phyloP scores from a whole-genome alignment of 2,888 invertebrate species.

The Nomada fucata region DNA sequence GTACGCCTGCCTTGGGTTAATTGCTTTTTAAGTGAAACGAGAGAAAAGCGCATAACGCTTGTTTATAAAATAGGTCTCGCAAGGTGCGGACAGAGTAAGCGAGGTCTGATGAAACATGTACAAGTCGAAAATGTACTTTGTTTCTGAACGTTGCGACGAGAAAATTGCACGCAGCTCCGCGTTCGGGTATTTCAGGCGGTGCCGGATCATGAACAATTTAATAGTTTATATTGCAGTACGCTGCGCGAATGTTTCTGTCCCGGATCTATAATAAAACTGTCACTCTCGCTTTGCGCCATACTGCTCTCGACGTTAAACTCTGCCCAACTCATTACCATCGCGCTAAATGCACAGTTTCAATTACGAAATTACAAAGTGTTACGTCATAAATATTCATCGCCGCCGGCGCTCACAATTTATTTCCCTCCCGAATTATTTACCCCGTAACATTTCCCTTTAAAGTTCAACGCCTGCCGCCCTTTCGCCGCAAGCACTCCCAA shows the following conservation, averaged over 20 bases:
- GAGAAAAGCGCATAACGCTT: not conserved
- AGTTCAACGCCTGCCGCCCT: not conserved
- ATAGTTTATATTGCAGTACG: not conserved
- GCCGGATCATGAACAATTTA: not conserved
- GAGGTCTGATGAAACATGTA: not conserved
- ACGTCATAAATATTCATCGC: not conserved
- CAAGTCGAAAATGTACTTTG: not conserved
- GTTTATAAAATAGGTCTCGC: not conserved
- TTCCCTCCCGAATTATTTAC: not conserved
- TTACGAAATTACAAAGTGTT: not conserved
- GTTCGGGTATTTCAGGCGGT: not conserved
- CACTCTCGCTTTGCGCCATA: not conserved
- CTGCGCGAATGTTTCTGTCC: not conserved
- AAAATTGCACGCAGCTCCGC: not conserved
- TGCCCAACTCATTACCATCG: not conserved
- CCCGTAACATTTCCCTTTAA: not conserved
- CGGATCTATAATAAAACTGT: conserved; percentile 6
- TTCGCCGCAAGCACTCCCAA: conserved; percentile 12
- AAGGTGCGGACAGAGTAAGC: not conserved
- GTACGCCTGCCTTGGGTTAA: not conserved
- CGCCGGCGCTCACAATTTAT: not conserved
- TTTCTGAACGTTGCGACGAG: not conserved
- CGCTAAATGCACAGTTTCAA: not conserved
- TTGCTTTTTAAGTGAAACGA: not conserved
- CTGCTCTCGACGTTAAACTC: not conserved